phyloP scores from a whole-genome alignment of 2,797 vertebrate genomes.

The Cirrhinus molitorella region DNA sequence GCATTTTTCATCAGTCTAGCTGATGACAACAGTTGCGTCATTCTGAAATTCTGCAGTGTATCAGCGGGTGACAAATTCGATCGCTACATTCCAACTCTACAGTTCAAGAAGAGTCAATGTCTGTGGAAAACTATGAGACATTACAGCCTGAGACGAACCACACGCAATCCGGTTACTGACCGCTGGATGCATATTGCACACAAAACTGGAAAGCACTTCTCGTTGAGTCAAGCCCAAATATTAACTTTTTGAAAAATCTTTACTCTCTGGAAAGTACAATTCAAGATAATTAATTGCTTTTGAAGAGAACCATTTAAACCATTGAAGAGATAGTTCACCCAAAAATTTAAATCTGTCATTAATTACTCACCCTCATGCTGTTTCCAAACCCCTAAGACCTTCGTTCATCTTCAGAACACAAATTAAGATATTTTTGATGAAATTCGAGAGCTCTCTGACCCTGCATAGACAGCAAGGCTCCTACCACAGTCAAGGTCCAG shows the following conservation, averaged over 20 bases:
- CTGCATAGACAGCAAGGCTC: too few species aligned
- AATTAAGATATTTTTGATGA: too few species aligned
- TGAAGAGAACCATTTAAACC: too few species aligned
- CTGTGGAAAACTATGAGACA: not conserved
- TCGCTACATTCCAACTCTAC: slow-evolving; percentile 25
- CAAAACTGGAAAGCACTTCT: not conserved
- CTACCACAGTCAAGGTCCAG: too few species aligned
- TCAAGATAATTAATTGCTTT: not conserved
- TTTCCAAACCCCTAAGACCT: too few species aligned
- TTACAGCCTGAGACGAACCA: not conserved
- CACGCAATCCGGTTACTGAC: not conserved
- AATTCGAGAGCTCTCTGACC: too few species aligned
- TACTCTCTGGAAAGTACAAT: too few species aligned
- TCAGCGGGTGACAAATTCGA: slow-evolving; percentile 9
- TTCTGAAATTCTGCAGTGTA: slow-evolving; percentile 36
- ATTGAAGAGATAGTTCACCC: too few species aligned
- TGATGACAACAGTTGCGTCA: slow-evolving; percentile 36
- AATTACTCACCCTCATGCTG: too few species aligned
- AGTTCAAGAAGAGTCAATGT: slow-evolving; percentile 19
- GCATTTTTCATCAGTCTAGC: slow-evolving; percentile 53
- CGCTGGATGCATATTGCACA: not conserved
- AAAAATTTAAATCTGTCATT: too few species aligned
- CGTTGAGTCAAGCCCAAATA: not conserved
- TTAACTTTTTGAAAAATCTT: too few species aligned
- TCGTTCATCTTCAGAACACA: too few species aligned